phyloP scores from a whole-genome alignment of 2,797 vertebrate species.

The Cyclura pinguis region DNA sequence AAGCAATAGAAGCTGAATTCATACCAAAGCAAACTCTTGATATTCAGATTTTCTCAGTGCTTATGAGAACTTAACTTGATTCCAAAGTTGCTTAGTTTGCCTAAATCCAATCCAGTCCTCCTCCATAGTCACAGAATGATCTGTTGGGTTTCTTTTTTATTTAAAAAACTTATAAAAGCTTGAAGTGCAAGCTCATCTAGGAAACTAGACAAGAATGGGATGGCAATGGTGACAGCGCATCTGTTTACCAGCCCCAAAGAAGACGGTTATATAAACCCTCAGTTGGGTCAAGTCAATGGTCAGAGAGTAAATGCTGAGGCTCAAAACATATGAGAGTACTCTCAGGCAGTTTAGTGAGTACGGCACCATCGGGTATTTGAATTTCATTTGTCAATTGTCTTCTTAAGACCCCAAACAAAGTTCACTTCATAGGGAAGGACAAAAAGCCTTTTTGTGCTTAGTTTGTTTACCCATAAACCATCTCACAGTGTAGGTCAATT shows the following conservation, averaged over 20 bases:
- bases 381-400: slow-evolving; percentile 6
- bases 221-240: background rate
- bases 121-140: background rate
- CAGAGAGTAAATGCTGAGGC: background rate
- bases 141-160: too few species aligned
- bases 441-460: slow-evolving; percentile 39
- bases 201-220: background rate
- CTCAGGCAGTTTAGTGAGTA: background rate
- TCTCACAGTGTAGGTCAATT: slow-evolving; percentile 24
- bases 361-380: background rate
- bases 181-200: rapidly evolving
- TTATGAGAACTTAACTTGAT: background rate
- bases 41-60: background rate
- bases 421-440: slow-evolving; percentile 41
- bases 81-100: background rate
- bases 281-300: background rate
- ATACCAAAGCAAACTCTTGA: background rate
- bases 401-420: slow-evolving; percentile 35
- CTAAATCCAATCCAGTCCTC: too few species aligned
- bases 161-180: too few species aligned
- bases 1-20: background rate
- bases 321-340: background rate
- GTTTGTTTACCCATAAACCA: slow-evolving; percentile 27
- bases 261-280: background rate
- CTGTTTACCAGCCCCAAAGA: background rate